phyloP scores from a whole-genome alignment of 2,797 vertebrate genomes.

The Micropoecilia bifurca region DNA sequence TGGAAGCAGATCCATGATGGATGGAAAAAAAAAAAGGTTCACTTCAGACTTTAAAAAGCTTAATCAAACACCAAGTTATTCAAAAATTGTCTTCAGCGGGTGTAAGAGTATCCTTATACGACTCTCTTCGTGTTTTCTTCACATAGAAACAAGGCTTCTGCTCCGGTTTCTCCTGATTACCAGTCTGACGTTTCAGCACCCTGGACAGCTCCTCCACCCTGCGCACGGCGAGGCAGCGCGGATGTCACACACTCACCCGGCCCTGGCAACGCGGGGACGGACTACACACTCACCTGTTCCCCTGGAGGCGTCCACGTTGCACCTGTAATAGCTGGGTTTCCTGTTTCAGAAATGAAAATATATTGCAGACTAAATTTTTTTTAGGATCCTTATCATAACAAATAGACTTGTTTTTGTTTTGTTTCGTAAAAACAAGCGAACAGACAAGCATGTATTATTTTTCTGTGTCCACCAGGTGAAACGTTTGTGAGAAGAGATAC shows the following conservation, averaged over 20 bases:
- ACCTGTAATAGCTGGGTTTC: not conserved
- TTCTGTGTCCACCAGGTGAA: not conserved
- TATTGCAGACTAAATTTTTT: not conserved
- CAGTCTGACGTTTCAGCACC: conserved; percentile 54
- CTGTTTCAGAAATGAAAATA: not conserved
- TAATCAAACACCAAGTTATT: not conserved
- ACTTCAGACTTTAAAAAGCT: not conserved
- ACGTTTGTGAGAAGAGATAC: not conserved
- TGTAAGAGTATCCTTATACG: not conserved
- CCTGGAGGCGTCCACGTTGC: not conserved
- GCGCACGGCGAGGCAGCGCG: conserved; percentile 8
- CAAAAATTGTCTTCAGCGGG: not conserved
- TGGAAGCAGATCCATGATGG: conserved; percentile 86
- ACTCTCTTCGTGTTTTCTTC: not conserved
- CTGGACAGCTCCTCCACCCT: conserved; percentile 54
- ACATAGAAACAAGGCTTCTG: not conserved
- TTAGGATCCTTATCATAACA: not conserved
- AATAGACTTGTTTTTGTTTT: not conserved
- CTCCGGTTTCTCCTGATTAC: not conserved
- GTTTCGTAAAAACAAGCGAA: not conserved
- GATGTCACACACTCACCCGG: conserved; percentile 31
- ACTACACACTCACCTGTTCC: not conserved
- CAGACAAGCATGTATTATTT: not conserved
- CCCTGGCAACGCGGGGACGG: not conserved
- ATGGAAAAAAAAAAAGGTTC: not conserved